Evolutionary conservation across 2,888 invertebrate genomes (phyloP).

Genomic region (Drosophila hamatofila): DNA sequence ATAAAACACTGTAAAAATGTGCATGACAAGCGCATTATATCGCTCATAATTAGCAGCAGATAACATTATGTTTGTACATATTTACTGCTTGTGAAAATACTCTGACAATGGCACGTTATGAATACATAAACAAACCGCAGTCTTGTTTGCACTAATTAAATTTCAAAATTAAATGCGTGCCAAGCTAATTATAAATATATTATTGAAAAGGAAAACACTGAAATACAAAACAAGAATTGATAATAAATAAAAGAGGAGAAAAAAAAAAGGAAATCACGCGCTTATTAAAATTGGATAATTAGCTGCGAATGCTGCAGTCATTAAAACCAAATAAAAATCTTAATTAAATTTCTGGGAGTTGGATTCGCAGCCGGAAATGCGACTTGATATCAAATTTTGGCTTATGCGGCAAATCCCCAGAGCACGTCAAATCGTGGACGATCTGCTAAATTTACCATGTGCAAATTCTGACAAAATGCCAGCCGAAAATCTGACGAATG

Average conservation of each 20-base stretch:
- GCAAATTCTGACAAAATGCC: conserved; percentile 60
- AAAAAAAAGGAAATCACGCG: neutral
- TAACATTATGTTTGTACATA: conserved; percentile 24
- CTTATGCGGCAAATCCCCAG: conserved; percentile 24
- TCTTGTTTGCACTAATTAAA: conserved; percentile 73
- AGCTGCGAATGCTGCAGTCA: conserved; percentile 44
- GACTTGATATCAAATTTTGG: conserved; percentile 11
- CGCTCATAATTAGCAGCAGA: conserved; percentile 50
- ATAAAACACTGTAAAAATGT: conserved; percentile 20
- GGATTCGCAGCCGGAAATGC: neutral
- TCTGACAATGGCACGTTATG: conserved; percentile 45
- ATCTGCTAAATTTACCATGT: conserved; percentile 70
- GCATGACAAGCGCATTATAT: conserved; percentile 54
- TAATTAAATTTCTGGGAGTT: conserved; percentile 60
- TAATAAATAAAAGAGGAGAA: neutral
- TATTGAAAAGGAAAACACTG: conserved; percentile 20
- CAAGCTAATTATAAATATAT: conserved; percentile 70
- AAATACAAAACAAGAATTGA: neutral
- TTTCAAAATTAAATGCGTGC: conserved; percentile 65
- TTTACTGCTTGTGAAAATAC: neutral
- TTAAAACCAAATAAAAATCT: conserved; percentile 59
- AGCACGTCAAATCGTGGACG: conserved; percentile 38
- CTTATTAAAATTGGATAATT: conserved; percentile 51
- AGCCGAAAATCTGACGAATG: conserved; percentile 42
- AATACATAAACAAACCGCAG: conserved; percentile 65